Evolutionary conservation across 2,888 invertebrate species (phyloP), one percentile per base, ranked within the genome.

Genomic region (Cephus spinipes): DNA sequence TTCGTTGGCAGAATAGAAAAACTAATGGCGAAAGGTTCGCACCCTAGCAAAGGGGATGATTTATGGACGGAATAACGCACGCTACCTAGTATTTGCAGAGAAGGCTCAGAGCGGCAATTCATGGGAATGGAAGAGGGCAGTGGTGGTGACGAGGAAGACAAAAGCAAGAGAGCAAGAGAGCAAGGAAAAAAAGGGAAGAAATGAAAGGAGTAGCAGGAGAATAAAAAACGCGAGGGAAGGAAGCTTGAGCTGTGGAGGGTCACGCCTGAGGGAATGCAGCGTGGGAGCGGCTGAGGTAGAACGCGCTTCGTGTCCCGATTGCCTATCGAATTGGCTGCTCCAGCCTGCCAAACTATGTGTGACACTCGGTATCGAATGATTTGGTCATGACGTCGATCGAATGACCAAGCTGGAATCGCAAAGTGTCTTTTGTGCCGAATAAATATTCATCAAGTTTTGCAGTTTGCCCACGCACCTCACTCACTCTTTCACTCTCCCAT

Each of bases 201-300:
- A 75, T 74, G 69, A 69, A 73, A 77, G 76, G 79, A 79, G 77
- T 73, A 80, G 78, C 74, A 78, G 73, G 76, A 35, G 71, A 74
- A 78, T 15, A 40, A 40, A 6, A 83, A 78, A 71, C 71, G 78
- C 73, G 78, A 80, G 83, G 69, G 32, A 69, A 30, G 32, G 30
- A 69, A 69, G 69, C 69, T 12, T 76, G 78, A 73, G 78, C 82
- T 76, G 80, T 77, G 79, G 82, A 85, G 85, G 87, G 89, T 89
- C 88, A 88, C 86, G 90, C 89, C 88, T 87, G 89, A 88, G 89
- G 88, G 89, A 90, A 89, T 87, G 88, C 86, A 88, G 89, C 90
- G 90, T 90, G 90, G 90, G 90, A 90, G 90, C 89, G 87, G 87
- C 85, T 85, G 82, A 82, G 82, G 85, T 85, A 77, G 73, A 15